Base-by-base conservation (phyloP, 1,140 invertebrate genomes). In the Vollenhovia emeryi region DNA sequence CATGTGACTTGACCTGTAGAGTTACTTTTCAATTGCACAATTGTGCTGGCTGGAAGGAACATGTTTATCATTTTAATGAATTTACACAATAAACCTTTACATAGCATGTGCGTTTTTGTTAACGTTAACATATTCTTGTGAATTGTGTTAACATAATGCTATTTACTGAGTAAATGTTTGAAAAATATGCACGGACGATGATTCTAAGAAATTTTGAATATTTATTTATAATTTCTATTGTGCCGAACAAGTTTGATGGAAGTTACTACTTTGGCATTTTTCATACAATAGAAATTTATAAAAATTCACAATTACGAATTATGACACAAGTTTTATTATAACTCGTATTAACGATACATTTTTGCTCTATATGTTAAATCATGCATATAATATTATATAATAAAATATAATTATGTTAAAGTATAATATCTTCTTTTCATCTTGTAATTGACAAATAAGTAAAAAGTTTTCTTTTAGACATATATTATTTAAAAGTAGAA, bases 171-270 rank as follows among this genome's bases (percentile, higher is more conserved):
- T 1, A 66, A 79, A 79, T n/a, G 13, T 66, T 66, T 66, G 43
- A 64, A 64, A 78, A 36, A 78, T n/a, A 27, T 66, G n/a, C 30
- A 66, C 7, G 0, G 24, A n/a, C 6, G 2, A 15, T 13, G 11
- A 76, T 78, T 64, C 27, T 36, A 40, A 66, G 59, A 66, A 78
- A 15, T 5, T 36, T 78, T 33, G 30, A 50, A 66, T 78, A 48
- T 62, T 48, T 36, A 48, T 64, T 48, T 78, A 9, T 48, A 30
- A 24, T 48, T 18, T 64, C 15, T 52, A 55, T 59, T 43, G 5
- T 15, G 27, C n/a, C 1, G 11, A 40, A 40, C 21, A 15, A 59
- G 59, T 2, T 13, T 57, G 3, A 27, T 48, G 6, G 33, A 0
- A 33, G 3, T 27, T 50, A 27, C 18, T 52, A 52, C 1, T 55